phyloP scores from a whole-genome alignment of 2,888 invertebrate genomes.

The Lacanobia wlatinum region DNA sequence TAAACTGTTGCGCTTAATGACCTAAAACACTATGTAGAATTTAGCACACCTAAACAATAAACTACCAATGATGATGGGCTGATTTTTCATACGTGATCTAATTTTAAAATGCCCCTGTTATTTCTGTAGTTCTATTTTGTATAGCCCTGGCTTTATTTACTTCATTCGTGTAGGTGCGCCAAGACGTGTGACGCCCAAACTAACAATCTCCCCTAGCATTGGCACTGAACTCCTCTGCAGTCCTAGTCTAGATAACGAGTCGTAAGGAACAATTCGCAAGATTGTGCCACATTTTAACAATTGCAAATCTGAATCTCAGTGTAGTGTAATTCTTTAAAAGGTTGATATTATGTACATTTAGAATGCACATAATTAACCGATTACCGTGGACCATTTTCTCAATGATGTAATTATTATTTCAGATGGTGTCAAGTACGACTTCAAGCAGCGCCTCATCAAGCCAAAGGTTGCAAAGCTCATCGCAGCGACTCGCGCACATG shows the following conservation, averaged over 20 bases:
- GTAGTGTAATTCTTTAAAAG: slow-evolving; percentile 32
- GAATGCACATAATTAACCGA: background rate
- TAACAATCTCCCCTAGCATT: slow-evolving; percentile 85
- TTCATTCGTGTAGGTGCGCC: slow-evolving; percentile 85
- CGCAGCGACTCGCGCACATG: slow-evolving; percentile 89
- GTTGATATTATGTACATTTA: slow-evolving; percentile 25
- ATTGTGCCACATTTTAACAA: slow-evolving; percentile 18
- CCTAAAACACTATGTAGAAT: background rate
- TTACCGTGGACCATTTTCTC: slow-evolving; percentile 17
- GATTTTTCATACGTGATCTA: slow-evolving; percentile 70
- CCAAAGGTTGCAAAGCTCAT: slow-evolving; percentile 91
- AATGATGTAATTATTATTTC: slow-evolving; percentile 59
- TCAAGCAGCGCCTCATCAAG: slow-evolving; percentile 91
- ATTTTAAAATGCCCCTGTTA: slow-evolving; percentile 78
- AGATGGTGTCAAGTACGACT: slow-evolving; percentile 91
- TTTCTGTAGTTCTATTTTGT: slow-evolving; percentile 85
- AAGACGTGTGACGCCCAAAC: slow-evolving; percentile 87
- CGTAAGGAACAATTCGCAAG: slow-evolving; percentile 76
- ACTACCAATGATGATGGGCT: slow-evolving; percentile 69
- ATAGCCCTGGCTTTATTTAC: slow-evolving; percentile 86
- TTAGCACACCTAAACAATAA: slow-evolving; percentile 22
- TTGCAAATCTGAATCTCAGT: slow-evolving; percentile 31
- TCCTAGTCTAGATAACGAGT: slow-evolving; percentile 87
- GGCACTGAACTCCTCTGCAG: slow-evolving; percentile 88
- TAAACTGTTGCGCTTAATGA: background rate